Base-by-base conservation (phyloP, 37 sponge, comb jelly and placozoan genomes). In the Chondrosia reniformis region DNA sequence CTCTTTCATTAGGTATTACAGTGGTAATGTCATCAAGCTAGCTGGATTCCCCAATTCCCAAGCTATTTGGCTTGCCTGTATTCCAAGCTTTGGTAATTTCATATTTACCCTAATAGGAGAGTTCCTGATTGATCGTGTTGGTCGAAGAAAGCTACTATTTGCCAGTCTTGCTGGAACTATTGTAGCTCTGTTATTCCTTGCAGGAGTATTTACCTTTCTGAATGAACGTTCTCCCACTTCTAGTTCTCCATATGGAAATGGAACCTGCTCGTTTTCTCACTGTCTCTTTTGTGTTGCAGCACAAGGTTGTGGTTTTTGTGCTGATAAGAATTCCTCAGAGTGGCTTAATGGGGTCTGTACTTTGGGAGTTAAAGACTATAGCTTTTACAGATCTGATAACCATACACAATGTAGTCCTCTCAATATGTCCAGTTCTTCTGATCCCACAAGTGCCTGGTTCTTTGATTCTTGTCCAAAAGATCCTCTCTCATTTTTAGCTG, bases 1-100 rank as follows among this genome's bases (percentile, higher is more conserved):
- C 52, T 15, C 15, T 6, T 59, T 67, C 13, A 28, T 2, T 58
- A 92, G 93, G 89, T 96, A 96, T 67, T 96, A 96, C 84, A 89
- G 89, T 83, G 94, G 93, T 31, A 88, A 87, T 24, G 92, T 96
- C 73, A 88, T 96, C 24, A 64, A 89, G 38, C 89, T 96, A 87
- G 97, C 97, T 69, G 97, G 97, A 0, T 87, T 86, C 42, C n/a
- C 44, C 9, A 84, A 87, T 28, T 44, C 77, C 8, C 44, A 78
- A 15, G 82, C 97, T 31, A 92, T 96, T 34, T 96, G 97, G 97
- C 55, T 89, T 19, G 78, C 97, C 0, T 80, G 81, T 13, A 61
- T 92, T 25, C 93, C 93, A 21, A 90, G 82, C 46, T 84, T 83
- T 76, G 85, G 88, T 8, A 96, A 96, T 78, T 80, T 87, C 40